Percentiles rank a stretch among this genome's conserved stretches.
Evolutionary conservation across 2,113 vertebrate genomes (phyloP).

Genomic region (Bungarus multicinctus): DNA sequence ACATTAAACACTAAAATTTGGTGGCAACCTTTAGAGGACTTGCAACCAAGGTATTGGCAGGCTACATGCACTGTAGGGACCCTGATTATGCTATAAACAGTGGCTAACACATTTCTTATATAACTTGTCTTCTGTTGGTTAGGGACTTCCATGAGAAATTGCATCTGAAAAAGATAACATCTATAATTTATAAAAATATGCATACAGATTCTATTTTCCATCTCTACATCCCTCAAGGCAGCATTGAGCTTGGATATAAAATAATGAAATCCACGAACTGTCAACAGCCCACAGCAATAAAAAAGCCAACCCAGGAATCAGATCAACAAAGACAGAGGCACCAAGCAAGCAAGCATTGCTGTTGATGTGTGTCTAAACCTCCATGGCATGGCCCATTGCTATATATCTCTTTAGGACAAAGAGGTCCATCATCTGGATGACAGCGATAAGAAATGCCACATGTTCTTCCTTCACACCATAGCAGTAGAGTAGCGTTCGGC

Average conservation of each 20-base stretch:
- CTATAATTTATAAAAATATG: neutral
- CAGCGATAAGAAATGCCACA: neutral
- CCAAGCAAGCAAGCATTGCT: neutral
- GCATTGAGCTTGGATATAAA: neutral
- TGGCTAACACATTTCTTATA: neutral
- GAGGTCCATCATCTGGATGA: too few relatives aligned
- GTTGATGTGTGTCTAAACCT: neutral
- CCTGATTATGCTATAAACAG: neutral
- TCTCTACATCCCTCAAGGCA: neutral
- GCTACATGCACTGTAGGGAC: neutral
- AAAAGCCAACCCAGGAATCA: neutral
- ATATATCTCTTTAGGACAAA: neutral
- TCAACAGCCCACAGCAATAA: neutral
- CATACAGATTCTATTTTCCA: neutral
- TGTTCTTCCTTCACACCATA: neutral
- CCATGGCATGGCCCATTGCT: neutral
- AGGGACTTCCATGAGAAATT: neutral
- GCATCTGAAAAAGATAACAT: neutral
- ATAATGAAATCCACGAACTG: neutral
- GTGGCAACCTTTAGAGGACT: neutral
- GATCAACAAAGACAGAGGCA: neutral
- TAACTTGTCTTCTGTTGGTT: neutral
- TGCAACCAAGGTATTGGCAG: neutral
- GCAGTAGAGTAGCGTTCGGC: neutral
- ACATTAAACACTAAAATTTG: neutral